Evolutionary conservation across 1,140 invertebrate genomes (phyloP), one percentile per base, ranked within the genome.

Genomic region (Sitobion miscanthi): DNA sequence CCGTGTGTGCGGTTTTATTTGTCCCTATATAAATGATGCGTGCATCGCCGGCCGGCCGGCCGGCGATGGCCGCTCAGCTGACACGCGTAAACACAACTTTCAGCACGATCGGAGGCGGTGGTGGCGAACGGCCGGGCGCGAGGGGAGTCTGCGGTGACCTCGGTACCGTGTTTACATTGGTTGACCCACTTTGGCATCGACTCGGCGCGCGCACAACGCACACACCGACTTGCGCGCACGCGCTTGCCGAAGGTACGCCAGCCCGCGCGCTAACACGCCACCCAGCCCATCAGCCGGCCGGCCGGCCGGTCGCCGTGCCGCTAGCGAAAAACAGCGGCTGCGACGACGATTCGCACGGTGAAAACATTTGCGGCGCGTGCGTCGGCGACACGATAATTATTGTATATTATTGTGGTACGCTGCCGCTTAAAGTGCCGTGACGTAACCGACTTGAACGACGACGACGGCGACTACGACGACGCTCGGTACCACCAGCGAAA

Each of bases 111-210:
- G 90, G 35, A 4, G 62, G 25, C 54, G 17, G 90, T 42, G 30
- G 90, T 57, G n/a, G 35, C 35, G 82, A 25, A n/a, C 11, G 77
- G 91, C 8, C 47, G 23, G 90, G 30, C 30, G n/a, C 45, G 54
- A n/a, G 42, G 45, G 88, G 69, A 49, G 35, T 86, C 47, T 25
- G 69, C 52, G 82, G 82, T 93, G 91, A 93, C 91, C 91, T 93
- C 91, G 91, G 49, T n/a, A 38, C 77, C 91, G 82, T 93, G 91
- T 93, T 93, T 93, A 93, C 91, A 93, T 93, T 93, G 91, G 91
- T 93, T 93, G 91, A 93, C 91, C 91, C 91, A 93, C 91, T 86
- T 93, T 35, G 89, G 57, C 57, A 62, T 45, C 91, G 82, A 45
- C n/a, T 92, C 88, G 54, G 69, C 90, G 69, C 90, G 90, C 90